Percentiles rank a stretch among this genome's conserved stretches.
Evolutionary conservation across 2,888 invertebrate species (phyloP).

Genomic region (Nephrotoma appendiculata): DNA sequence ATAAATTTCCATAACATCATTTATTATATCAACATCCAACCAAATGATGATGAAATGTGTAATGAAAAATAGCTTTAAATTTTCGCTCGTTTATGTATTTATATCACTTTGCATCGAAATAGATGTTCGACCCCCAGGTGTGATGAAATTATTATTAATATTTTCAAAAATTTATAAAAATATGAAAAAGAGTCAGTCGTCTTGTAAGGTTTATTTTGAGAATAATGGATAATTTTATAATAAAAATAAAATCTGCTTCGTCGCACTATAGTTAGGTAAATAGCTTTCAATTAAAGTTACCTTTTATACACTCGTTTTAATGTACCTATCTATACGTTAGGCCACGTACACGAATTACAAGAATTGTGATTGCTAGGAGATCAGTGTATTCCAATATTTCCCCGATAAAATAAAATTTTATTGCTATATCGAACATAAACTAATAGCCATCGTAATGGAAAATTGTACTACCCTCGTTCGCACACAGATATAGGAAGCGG

Average conservation of each 20-base stretch:
- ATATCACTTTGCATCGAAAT: neutral
- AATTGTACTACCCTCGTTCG: neutral
- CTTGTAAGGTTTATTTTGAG: neutral
- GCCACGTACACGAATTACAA: neutral
- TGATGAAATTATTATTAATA: neutral
- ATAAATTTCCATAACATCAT: neutral
- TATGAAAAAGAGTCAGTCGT: neutral
- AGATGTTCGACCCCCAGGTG: neutral
- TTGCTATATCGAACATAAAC: neutral
- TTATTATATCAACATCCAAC: neutral
- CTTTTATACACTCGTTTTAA: neutral
- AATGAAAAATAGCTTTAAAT: neutral
- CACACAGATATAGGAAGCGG: neutral
- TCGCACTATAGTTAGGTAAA: neutral
- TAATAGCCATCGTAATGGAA: neutral
- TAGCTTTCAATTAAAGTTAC: neutral
- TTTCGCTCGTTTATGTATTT: neutral
- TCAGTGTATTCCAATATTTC: neutral
- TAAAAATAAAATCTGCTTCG: neutral
- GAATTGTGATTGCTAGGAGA: neutral
- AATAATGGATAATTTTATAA: neutral
- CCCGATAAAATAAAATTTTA: neutral
- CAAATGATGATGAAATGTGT: neutral
- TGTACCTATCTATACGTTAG: neutral
- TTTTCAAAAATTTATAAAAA: neutral